These are phyloP conservation scores for Centrocercus urophasianus DNA, from an alignment of 2,113 vertebrate species.

Conservation along the genomic window DNA sequence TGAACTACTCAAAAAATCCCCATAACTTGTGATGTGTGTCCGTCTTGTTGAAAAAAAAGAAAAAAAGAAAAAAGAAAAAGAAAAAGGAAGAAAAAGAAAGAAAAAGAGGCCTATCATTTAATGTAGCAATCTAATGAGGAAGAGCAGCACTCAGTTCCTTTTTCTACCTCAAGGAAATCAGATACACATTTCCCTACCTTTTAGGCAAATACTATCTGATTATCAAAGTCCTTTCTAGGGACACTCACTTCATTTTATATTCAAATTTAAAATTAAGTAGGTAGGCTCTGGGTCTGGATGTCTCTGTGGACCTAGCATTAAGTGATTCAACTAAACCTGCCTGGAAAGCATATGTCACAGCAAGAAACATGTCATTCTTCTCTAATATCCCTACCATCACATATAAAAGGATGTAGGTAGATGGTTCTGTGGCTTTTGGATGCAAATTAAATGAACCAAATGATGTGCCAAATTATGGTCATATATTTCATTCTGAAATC, in stretches of 20 bases:
- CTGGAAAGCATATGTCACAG: slow-evolving; percentile 50
- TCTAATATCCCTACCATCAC: slow-evolving; percentile 27
- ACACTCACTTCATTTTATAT: slow-evolving; percentile 53
- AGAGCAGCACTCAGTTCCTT: background rate
- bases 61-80: background rate
- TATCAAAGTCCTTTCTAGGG: slow-evolving; percentile 53
- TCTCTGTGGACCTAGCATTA: slow-evolving; percentile 52
- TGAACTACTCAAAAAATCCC: background rate
- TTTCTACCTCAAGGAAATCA: slow-evolving; percentile 43
- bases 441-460: slow-evolving; percentile 35
- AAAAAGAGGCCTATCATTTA: background rate
- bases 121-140: slow-evolving; percentile 15
- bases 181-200: slow-evolving; percentile 26
- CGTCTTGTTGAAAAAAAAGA: background rate
- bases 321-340: slow-evolving; percentile 56
- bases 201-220: slow-evolving; percentile 45
- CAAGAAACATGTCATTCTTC: slow-evolving; percentile 27
- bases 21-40: background rate
- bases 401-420: slow-evolving; percentile 12
- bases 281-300: slow-evolving; percentile 21
- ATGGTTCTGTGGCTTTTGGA: slow-evolving; percentile 11
- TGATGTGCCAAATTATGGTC: background rate
- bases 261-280: slow-evolving; percentile 61
- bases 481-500: background rate
- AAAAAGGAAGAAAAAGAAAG: too few species aligned